Conservation (phyloP, 2,888 invertebrate genomes). For the Drosophila melanosoma region DNA sequence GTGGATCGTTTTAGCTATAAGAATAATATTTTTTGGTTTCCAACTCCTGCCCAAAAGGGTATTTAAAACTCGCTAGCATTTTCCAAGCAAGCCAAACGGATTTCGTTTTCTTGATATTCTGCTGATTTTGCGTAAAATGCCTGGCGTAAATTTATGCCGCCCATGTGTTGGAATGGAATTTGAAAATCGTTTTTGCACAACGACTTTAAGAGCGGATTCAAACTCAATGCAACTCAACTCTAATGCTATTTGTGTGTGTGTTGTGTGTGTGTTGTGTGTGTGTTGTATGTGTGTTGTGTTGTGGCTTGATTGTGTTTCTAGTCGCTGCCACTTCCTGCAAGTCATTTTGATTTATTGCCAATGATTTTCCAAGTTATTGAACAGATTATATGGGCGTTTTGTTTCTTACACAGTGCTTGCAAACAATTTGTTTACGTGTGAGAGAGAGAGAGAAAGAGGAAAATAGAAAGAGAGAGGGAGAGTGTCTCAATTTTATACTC, state of each 20-base stretch:
- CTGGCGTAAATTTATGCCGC: slow-evolving; percentile 73
- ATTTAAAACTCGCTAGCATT: slow-evolving; percentile 5
- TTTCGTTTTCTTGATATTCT: slow-evolving; percentile 50
- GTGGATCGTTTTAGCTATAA: background rate
- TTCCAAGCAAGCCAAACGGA: background rate
- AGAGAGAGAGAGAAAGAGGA: background rate
- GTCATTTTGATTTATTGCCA: slow-evolving; percentile 84
- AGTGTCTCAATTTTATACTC: slow-evolving; percentile 23
- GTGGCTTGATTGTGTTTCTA: slow-evolving; percentile 33
- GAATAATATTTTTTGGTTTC: background rate
- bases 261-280: background rate
- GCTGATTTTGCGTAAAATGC: slow-evolving; percentile 76
- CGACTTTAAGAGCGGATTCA: slow-evolving; percentile 52
- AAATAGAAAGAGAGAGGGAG: background rate
- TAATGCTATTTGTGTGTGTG: slow-evolving; percentile 29
- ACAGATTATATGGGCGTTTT: slow-evolving; percentile 81
- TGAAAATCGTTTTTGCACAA: slow-evolving; percentile 57
- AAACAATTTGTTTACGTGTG: slow-evolving; percentile 79
- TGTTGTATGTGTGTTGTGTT: slow-evolving; percentile 3
- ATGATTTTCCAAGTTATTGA: slow-evolving; percentile 85
- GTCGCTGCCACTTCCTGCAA: slow-evolving; percentile 72
- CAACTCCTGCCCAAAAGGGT: slow-evolving; percentile 14
- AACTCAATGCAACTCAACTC: slow-evolving; percentile 53
- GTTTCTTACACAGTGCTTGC: slow-evolving; percentile 57
- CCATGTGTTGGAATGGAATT: slow-evolving; percentile 73